Conservation (phyloP, 2,797 vertebrate genomes). For the Triplophysa bombifrons region DNA sequence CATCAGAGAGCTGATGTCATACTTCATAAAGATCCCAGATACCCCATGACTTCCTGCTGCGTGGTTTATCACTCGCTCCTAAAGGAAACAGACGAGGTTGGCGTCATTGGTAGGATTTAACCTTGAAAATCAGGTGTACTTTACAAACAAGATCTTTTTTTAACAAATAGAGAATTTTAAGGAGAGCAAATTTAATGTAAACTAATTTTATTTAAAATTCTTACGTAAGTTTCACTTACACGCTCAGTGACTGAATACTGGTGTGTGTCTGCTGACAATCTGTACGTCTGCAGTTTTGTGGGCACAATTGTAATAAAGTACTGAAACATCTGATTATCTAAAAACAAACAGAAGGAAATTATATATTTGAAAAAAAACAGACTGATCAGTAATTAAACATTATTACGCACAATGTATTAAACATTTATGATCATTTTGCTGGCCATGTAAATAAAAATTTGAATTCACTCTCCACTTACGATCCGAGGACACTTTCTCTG, state of each 20-base stretch:
- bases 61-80: constrained; percentile 96
- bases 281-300: constrained; percentile 93
- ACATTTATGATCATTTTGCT: neutral
- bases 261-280: constrained; percentile 81
- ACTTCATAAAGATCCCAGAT: constrained; percentile 99
- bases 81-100: constrained; percentile 13
- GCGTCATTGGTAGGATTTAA: neutral
- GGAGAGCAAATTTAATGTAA: neutral
- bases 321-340: constrained; percentile 99
- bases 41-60: constrained; percentile 95
- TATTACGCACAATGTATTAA: neutral
- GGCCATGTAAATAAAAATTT: neutral
- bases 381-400: neutral
- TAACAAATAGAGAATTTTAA: neutral
- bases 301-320: constrained; percentile 99
- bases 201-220: neutral
- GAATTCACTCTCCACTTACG: constrained; percentile 72
- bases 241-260: constrained; percentile 80
- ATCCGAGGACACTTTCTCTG: constrained; percentile 90
- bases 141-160: neutral
- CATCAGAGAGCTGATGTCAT: constrained; percentile 97
- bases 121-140: neutral
- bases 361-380: neutral
- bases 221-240: constrained; percentile 59
- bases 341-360: neutral